These are phyloP conservation scores for Pseudoips prasinana DNA, from an alignment of 2,888 invertebrate species.

Conservation along the genomic window DNA sequence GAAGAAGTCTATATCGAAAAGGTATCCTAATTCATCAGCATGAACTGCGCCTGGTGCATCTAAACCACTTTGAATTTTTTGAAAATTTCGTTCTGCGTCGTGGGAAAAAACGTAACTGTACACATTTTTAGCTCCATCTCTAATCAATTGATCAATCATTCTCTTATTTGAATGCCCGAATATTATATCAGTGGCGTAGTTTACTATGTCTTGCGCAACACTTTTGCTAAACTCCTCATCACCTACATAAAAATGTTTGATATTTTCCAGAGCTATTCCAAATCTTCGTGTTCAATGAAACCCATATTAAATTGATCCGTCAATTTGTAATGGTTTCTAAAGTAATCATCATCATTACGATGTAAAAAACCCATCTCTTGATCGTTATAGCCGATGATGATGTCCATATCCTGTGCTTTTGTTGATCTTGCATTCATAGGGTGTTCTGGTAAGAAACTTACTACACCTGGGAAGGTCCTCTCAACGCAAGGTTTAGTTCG, in stretches of 20 bases:
- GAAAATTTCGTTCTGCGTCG: constrained; percentile 47
- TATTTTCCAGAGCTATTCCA: constrained; percentile 34
- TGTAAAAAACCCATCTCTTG: no score
- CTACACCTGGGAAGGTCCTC: constrained; percentile 32
- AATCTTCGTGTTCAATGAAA: constrained; percentile 30
- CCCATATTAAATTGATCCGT: constrained; percentile 29
- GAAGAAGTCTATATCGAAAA: no score
- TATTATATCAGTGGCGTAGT: constrained; percentile 46
- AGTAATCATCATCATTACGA: constrained; percentile 34
- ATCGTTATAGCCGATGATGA: constrained; percentile 44
- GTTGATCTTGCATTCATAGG: constrained; percentile 33
- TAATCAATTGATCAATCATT: constrained; percentile 40
- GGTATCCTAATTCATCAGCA: constrained; percentile 47
- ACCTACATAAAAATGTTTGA: constrained; percentile 53
- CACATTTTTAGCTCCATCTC: constrained; percentile 34
- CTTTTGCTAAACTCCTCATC: constrained; percentile 32
- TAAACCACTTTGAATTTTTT: constrained; percentile 35
- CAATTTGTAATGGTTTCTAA: constrained; percentile 13
- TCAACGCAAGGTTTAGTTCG: constrained; percentile 45
- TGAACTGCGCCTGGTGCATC: constrained; percentile 39
- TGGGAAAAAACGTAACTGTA: constrained; percentile 54
- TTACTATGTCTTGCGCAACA: constrained; percentile 30
- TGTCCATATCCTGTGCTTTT: constrained; percentile 28
- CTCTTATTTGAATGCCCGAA: constrained; percentile 39
- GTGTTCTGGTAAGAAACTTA: constrained; percentile 37